Conservation (phyloP, 2,888 invertebrate species). For the Ophion ventricosus region DNA sequence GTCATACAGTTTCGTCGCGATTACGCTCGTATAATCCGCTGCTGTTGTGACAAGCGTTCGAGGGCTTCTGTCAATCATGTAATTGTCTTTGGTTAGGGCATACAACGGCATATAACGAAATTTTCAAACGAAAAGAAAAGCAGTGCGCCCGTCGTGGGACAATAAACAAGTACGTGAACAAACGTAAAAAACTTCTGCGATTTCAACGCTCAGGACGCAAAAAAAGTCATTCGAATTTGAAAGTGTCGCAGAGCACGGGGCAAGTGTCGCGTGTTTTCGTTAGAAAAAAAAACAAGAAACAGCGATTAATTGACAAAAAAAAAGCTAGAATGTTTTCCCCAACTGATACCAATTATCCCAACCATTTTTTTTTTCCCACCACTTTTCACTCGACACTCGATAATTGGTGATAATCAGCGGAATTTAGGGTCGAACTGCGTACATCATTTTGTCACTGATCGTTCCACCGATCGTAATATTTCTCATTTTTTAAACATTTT, state of each 20-base stretch:
- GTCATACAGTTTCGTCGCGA: conserved; percentile 24
- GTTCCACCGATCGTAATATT: too few relatives aligned
- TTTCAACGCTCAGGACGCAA: background rate
- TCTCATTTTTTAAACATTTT: too few relatives aligned
- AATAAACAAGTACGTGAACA: conserved; percentile 42
- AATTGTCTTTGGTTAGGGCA: conserved; percentile 62
- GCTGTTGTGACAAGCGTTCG: conserved; percentile 46
- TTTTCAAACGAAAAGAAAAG: conserved; percentile 28
- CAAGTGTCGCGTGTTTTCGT: background rate
- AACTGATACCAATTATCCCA: background rate
- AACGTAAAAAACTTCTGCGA: background rate
- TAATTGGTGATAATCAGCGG: too few relatives aligned
- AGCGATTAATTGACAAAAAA: background rate
- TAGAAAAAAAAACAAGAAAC: background rate
- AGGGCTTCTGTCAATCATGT: conserved; percentile 66
- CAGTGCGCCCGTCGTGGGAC: conserved; percentile 28
- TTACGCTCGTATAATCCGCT: background rate
- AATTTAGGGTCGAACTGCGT: too few relatives aligned
- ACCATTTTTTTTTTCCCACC: background rate
- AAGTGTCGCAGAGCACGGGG: background rate
- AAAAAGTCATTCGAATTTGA: conserved; percentile 19
- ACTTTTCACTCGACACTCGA: too few relatives aligned
- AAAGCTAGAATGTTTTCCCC: background rate
- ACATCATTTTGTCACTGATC: too few relatives aligned
- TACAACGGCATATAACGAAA: conserved; percentile 31